Base-by-base conservation (phyloP, 2,888 invertebrate species). In the Calameuta filiformis region DNA sequence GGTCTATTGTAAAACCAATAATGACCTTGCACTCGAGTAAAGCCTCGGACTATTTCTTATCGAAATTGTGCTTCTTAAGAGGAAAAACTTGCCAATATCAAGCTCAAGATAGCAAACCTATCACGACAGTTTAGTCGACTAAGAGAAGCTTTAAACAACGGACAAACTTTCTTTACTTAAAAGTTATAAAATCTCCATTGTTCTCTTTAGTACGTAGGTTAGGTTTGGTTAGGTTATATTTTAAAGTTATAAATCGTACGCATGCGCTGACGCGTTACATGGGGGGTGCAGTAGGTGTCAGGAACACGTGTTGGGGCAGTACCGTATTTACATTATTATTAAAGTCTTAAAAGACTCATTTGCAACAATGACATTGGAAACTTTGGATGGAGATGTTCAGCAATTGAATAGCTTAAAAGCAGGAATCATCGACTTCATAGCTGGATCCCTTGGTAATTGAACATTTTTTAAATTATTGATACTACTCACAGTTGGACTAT, bases 361-460 rank as follows among this genome's bases (percentile, higher is more conserved):
- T 23, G 23, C 23, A n/a, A 82, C 83, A 81, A 90, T 89, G 87
- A 79, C 85, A 68, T 75, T 83, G 75, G 85, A 85, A 75, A 68
- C 73, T 69, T 73, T 78, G 35, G 83, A 83, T 73, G 77, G 83
- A 79, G 81, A 77, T 75, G 69, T 79, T 23, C 77, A 56, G 23
- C 40, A 56, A 23, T 56, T 91, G 79, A 88, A 84, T 68, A 87
- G 83, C 79, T 83, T 94, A 71, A 95, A 94, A 91, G 94, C 94
- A 93, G 96, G 96, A 56, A 82, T 95, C 23, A 96, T 97, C 87
- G 97, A 97, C 92, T 96, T 97, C 86, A 93, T 94, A 31, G 96
- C 96, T 81, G 97, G 97, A 82, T 97, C 97, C 73, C 90, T 97
- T 83, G 97, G 97, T 97, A 93, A 92, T 80, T 56, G 2, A 23